Base-by-base conservation (phyloP, 2,113 vertebrate genomes). In the Anthoscopus minutus region DNA sequence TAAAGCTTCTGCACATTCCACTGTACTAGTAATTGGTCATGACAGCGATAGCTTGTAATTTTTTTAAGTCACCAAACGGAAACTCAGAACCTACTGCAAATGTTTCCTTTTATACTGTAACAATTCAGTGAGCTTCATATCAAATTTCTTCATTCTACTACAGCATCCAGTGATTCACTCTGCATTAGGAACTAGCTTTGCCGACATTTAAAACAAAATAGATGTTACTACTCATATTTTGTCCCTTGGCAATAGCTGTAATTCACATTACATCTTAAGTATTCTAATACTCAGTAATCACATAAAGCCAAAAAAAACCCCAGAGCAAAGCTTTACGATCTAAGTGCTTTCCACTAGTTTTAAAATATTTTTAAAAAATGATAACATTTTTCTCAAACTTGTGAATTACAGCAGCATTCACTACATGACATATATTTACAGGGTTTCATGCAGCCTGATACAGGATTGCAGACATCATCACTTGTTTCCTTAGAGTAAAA, bases 61-160 rank as follows among this genome's bases (percentile, higher is more conserved):
- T 77, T 84, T 81, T 76, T 11, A 53, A 76, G 66, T 45, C 53
- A 71, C 45, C 2, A 4, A 92, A 74, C 28, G 23, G 74, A 93
- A 93, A 65, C 28, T 35, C 38, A 80, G 57, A 94, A 57, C 54
- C 67, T 76, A 31, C 40, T 67, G 64, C 48, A 71, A 92, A 60
- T 38, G 58, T 25, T 86, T 93, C 54, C 70, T 90, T 81, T 91
- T 90, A 50, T 17, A 78, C 30, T 65, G n/a, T 30, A 95, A 66
- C 0, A 0, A 33, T 79, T 89, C 53, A 50, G 54, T 21, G 56
- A 73, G 56, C 51, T 88, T 81, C 0, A 0, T 74, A 88, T 78
- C 69, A 70, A 92, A 81, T 48, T 42, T 38, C 72, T 88, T 93
- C 38, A 47, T 66, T 74, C 11, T 14, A 37, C 35, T 44, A 70